A percentile compares a stretch with the other conserved stretches of the same genome.
These are phyloP conservation scores for Zeuzera pyrina DNA, from an alignment of 2,888 invertebrate genomes.

Conservation along the genomic window DNA sequence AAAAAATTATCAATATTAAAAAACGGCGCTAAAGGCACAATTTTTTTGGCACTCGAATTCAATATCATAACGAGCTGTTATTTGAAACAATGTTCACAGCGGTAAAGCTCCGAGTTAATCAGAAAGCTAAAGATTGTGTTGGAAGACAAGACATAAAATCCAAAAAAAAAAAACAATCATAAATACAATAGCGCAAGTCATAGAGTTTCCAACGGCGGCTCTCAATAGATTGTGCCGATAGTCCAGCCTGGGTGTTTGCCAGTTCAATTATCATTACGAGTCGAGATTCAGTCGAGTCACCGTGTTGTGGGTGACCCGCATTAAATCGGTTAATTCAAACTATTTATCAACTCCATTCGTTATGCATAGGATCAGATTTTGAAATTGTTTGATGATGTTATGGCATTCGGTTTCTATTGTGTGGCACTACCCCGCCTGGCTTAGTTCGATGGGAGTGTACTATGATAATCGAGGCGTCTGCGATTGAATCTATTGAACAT, in stretches of 20 bases:
- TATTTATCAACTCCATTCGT: constrained; percentile 71
- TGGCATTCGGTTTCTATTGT: constrained; percentile 55
- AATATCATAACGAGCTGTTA: constrained; percentile 36
- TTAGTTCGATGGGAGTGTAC: constrained; percentile 67
- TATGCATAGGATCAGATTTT: constrained; percentile 70
- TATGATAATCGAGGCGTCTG: constrained; percentile 57
- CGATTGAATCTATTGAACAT: constrained; percentile 56
- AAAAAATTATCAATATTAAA: constrained; percentile 1
- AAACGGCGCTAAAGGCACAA: constrained; percentile 8
- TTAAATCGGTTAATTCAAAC: constrained; percentile 73
- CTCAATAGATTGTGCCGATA: constrained; percentile 61
- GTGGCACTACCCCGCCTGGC: constrained; percentile 42
- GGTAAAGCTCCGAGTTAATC: constrained; percentile 66
- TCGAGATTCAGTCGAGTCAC: constrained; percentile 58
- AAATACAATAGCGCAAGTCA: constrained; percentile 68
- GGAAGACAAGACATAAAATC: constrained; percentile 58
- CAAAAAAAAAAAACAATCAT: constrained; percentile 61
- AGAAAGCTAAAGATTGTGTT: constrained; percentile 71
- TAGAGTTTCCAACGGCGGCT: constrained; percentile 55
- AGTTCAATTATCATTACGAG: constrained; percentile 72
- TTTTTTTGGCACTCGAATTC: constrained; percentile 30
- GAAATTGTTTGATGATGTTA: constrained; percentile 70
- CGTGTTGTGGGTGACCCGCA: constrained; percentile 70
- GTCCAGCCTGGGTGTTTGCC: constrained; percentile 68
- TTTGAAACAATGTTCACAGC: constrained; percentile 65